These are phyloP conservation scores for Ophion ventricosus DNA, from an alignment of 2,888 invertebrate species.

Conservation along the genomic window DNA sequence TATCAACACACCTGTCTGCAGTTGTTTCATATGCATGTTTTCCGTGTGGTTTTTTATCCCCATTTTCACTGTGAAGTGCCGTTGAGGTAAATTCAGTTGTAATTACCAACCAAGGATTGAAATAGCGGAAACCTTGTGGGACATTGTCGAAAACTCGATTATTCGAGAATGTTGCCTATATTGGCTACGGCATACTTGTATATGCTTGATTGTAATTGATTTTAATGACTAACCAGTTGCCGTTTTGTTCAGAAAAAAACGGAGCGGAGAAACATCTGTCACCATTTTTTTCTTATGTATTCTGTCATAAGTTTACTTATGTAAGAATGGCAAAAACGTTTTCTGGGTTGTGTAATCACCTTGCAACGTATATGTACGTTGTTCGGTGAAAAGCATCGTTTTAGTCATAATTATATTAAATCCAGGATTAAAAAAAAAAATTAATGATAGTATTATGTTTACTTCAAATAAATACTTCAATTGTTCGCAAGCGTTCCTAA, in stretches of 20 bases:
- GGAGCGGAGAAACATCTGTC: no score
- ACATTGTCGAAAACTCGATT: neutral
- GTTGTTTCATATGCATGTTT: neutral
- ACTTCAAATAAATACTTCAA: no score
- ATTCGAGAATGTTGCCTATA: neutral
- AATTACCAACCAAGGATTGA: neutral
- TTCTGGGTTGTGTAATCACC: no score
- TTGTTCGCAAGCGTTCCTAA: no score
- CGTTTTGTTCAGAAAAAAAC: neutral
- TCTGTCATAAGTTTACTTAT: no score
- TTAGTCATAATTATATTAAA: no score
- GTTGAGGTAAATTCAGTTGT: neutral
- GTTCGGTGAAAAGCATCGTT: no score
- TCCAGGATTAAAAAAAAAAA: no score
- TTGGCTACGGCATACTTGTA: neutral
- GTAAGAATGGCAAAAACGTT: no score
- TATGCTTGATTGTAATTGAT: neutral
- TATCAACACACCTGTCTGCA: slow-evolving; percentile 6
- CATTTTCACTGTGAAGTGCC: neutral
- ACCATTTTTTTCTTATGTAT: no score
- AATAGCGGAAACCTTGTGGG: neutral
- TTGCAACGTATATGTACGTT: no score
- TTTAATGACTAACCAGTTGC: neutral
- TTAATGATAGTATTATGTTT: no score
- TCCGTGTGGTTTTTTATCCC: neutral